phyloP scores from a whole-genome alignment of 1,140 invertebrate genomes.

The Nilaparvata lugens region DNA sequence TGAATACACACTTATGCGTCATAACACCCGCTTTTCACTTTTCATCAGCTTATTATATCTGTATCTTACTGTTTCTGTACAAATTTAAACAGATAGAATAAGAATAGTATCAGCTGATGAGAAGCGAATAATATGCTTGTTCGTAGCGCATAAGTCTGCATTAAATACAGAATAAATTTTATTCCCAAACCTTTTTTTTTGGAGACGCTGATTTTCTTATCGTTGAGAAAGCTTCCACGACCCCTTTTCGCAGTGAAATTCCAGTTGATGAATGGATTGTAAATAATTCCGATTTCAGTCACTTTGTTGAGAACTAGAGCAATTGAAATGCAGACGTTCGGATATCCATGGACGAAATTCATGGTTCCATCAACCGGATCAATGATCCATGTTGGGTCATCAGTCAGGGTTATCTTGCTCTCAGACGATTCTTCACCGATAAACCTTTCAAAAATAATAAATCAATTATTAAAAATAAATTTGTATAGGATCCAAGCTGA shows the following conservation, averaged over 20 bases:
- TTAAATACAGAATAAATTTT: too few relatives aligned
- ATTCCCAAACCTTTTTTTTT: constrained; percentile 47
- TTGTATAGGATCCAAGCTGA: too few relatives aligned
- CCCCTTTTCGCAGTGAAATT: constrained; percentile 80
- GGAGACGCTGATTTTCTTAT: constrained; percentile 60
- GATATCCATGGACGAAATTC: constrained; percentile 84
- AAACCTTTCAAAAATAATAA: too few relatives aligned
- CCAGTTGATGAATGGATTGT: constrained; percentile 80
- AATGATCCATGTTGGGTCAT: constrained; percentile 95
- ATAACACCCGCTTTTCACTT: too few relatives aligned
- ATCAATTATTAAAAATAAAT: too few relatives aligned
- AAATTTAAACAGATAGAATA: too few relatives aligned
- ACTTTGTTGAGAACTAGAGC: constrained; percentile 34
- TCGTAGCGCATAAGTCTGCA: too few relatives aligned
- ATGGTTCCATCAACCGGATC: constrained; percentile 87
- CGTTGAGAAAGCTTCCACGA: constrained; percentile 84
- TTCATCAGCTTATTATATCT: too few relatives aligned
- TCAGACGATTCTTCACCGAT: constrained; percentile 91
- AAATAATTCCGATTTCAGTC: constrained; percentile 73
- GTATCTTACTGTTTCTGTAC: too few relatives aligned
- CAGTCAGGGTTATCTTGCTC: constrained; percentile 63
- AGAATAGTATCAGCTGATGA: too few relatives aligned
- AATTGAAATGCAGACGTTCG: constrained; percentile 72
- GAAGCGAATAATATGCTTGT: too few relatives aligned
- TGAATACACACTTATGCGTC: too few relatives aligned